These are phyloP conservation scores for Meles meles DNA, from an alignment of 2,113 vertebrate species.

Conservation along the genomic window DNA sequence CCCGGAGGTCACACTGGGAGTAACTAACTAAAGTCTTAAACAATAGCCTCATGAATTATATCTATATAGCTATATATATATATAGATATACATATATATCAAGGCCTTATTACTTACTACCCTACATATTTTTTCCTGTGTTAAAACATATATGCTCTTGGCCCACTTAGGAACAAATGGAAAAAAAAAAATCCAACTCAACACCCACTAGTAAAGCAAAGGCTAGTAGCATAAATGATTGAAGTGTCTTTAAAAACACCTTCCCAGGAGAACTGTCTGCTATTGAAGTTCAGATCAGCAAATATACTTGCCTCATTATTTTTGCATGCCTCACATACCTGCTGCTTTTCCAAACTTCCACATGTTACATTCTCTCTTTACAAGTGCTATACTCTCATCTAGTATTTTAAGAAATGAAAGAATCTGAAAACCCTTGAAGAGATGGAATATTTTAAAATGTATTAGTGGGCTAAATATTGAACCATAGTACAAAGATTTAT, in stretches of 20 bases:
- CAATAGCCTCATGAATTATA: not conserved
- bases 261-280: constrained; percentile 38
- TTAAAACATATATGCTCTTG: constrained; percentile 61
- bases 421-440: not conserved
- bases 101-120: constrained; percentile 3
- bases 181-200: not conserved
- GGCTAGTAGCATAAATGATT: constrained; percentile 44
- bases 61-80: not conserved
- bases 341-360: constrained; percentile 29
- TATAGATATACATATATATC: not conserved
- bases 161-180: constrained; percentile 26
- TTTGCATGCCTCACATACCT: constrained; percentile 33
- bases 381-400: not conserved
- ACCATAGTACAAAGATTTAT: not conserved
- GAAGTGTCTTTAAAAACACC: constrained; percentile 7
- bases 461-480: not conserved
- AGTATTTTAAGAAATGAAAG: constrained; percentile 39
- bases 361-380: constrained; percentile 18
- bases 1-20: constrained; percentile 2
- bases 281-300: constrained; percentile 54
- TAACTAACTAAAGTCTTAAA: constrained; percentile 10
- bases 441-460: not conserved
- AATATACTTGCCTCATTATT: constrained; percentile 59
- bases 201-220: constrained; percentile 7
- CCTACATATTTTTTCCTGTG: constrained; percentile 30